phyloP scores from a whole-genome alignment of 2,797 vertebrate genomes.

The Jordanella pulchra region DNA sequence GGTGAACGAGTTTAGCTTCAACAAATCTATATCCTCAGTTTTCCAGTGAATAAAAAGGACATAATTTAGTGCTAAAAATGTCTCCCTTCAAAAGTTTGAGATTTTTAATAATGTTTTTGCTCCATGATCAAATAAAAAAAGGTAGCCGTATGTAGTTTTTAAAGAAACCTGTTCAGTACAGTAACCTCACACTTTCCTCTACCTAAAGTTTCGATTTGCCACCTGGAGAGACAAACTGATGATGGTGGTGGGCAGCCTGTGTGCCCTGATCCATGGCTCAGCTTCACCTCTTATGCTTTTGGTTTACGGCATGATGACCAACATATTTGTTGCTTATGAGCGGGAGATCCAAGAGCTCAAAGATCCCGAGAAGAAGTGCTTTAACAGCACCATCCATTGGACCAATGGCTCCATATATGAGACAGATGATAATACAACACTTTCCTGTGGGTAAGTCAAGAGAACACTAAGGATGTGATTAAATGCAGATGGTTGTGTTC shows the following conservation, averaged over 20 bases:
- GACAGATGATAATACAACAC: conserved; percentile 60
- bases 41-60: too few relatives aligned
- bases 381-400: conserved; percentile 87
- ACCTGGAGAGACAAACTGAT: conserved; percentile 83
- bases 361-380: conserved; percentile 85
- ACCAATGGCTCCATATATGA: conserved; percentile 78
- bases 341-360: conserved; percentile 85
- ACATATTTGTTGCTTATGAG: conserved; percentile 92
- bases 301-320: conserved; percentile 89
- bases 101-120: background rate
- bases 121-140: background rate
- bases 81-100: too few relatives aligned
- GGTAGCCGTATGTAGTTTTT: background rate
- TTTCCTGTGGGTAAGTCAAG: conserved; percentile 76
- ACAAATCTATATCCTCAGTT: too few relatives aligned
- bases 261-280: conserved; percentile 87
- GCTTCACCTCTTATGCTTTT: conserved; percentile 87
- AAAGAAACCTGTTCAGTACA: background rate
- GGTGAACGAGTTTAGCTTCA: too few relatives aligned
- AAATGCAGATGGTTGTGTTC: background rate
- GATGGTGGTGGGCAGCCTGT: conserved; percentile 88
- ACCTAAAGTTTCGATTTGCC: conserved; percentile 87
- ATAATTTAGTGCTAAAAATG: too few relatives aligned
- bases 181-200: background rate
- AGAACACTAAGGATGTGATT: conserved; percentile 3